Evolutionary conservation across 1,140 invertebrate genomes (phyloP), one percentile per base, ranked within the genome.

Genomic region (Nymphalis io): DNA sequence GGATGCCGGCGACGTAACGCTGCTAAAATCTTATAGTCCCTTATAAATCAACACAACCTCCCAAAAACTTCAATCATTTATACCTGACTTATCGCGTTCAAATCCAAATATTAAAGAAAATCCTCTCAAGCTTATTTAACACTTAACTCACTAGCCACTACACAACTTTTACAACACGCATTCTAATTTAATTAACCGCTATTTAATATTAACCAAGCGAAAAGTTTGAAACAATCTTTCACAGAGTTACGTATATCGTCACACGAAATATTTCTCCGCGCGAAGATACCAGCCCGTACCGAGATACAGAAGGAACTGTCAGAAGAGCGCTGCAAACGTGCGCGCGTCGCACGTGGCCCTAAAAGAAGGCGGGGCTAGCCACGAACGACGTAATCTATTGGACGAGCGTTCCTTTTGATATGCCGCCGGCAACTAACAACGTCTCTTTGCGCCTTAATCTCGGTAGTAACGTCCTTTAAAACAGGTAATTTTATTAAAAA

Each of bases 401-500:
- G 89, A 67, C 60, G 53, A 75, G 46, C 60, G 15, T 48, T 72
- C 68, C 77, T 88, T 91, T 91, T 91, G 89, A 91, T 91, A 83
- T 78, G 78, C 74, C 82, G 89, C 82, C 84, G 83, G 82, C 86
- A 81, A 87, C 86, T 91, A 91, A 89, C 88, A 86, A 89, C 85
- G 83, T 89, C 83, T 85, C 82, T 84, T 78, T 86, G 81, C 79
- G 83, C 84, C 89, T 90, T 90, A 91, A 91, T 91, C 89, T 90
- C 88, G 73, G 83, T 88, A 91, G 82, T 91, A 88, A 87, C 83
- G 83, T 90, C 85, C 89, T 89, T 89, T 88, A 91, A 91, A 90
- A 88, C 87, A 88, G 83, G 87, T 91, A 89, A 89, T 89, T 88
- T 88, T 87, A 88, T 89, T 89, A 90, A 85, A 89, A 90, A 90